Base-by-base conservation (phyloP, 2,888 invertebrate species). In the Drosophila prostipennis region DNA sequence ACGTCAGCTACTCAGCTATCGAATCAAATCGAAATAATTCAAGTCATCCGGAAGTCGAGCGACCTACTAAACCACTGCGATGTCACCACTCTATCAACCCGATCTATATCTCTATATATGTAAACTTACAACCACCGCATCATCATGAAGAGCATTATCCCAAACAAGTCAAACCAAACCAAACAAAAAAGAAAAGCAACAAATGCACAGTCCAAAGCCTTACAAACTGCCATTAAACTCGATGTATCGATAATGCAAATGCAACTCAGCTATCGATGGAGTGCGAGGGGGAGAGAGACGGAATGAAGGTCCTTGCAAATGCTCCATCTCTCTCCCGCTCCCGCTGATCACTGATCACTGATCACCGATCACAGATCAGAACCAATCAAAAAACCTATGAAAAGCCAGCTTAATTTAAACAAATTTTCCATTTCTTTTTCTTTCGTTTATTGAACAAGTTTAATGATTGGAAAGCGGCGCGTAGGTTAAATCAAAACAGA, bases 381-480 rank as follows among this genome's bases (percentile, higher is more conserved):
- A 29, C 6, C 4, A 19, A n/a, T 6, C 4, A 32, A 54, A 56
- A 40, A 46, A 68, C 57, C 63, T 52, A 59, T 55, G 40, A 74
- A 51, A 63, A 48, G 54, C 55, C 54, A 69, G 77, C 72, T 68
- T 81, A 77, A 87, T 87, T 79, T 72, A 85, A 83, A 88, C 73
- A 69, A 72, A 79, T 80, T 76, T 88, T 83, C 78, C 86, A 88
- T 84, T 84, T 84, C 89, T 88, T 84, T 84, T 84, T 86, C 87
- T 88, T 88, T 86, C 84, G 78, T 88, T 84, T 88, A 75, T 72
- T 86, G 76, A 72, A 72, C 69, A 72, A 82, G 78, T 79, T 77
- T 78, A 72, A 74, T 65, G 79, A 81, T 85, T 87, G 85, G 85
- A 85, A 77, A 64, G 58, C 29, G 48, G 32, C 82, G 85, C 77